Base-by-base conservation (phyloP, 2,113 vertebrate genomes). In the Erythrocercus mccallii region DNA sequence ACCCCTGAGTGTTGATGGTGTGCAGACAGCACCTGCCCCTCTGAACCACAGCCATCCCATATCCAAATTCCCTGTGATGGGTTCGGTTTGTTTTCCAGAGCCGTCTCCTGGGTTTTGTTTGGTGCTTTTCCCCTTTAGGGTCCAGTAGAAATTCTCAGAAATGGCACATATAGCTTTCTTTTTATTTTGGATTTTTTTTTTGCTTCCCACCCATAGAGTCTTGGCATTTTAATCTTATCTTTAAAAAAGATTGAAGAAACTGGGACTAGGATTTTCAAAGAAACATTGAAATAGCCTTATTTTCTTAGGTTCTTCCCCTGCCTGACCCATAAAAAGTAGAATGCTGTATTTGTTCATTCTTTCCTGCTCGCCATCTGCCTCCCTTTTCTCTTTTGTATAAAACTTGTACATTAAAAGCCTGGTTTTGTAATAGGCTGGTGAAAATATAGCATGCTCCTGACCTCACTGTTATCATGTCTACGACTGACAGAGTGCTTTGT, bases 261-360 rank as follows among this genome's bases (percentile, higher is more conserved):
- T 50, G 11, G 21, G 40, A 48, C 9, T 47, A 23, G 12, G 30
- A 56, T 87, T 85, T 89, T 91, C 44, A 85, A 74, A 81, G 60
- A 42, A 73, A 71, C 44, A 58, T 12, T 56, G 48, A 79, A 85
- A 85, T 40, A 79, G 3, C 61, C 9, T 79, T 69, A 31, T 81
- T 74, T 86, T 71, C 35, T 81, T 60, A 48, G 51, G 24, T 15
- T 76, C 5, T 79, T 58, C 88, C 47, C 22, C 47, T 40, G 31
- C 24, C 17, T 87, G 70, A 89, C 87, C 65, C 71, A 60, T 76
- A 82, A 71, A 81, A 85, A 44, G 17, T 65, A 62, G 51, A 84
- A 74, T 53, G 15, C 9, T 31, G 8, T 61, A 47, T 86, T 86
- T 77, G 14, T 54, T 85, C 40, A 11, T 38, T 85, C 74, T 81